Evolutionary conservation across 2,113 vertebrate genomes (phyloP).

Genomic region (Haemorhous mexicanus): DNA sequence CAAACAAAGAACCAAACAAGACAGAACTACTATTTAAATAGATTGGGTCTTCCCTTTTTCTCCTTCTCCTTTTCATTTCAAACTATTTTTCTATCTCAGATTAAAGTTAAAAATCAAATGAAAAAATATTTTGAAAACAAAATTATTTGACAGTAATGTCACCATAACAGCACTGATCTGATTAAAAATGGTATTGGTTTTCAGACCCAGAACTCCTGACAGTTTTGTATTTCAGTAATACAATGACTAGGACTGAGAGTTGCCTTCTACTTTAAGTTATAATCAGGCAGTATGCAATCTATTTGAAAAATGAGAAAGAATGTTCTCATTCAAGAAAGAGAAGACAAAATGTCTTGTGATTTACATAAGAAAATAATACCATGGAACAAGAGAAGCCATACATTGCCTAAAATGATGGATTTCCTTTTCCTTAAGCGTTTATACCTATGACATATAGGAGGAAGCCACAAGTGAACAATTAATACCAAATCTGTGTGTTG

Average conservation of each 20-base stretch:
- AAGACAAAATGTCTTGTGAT: not conserved
- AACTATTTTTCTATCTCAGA: not conserved
- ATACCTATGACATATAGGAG: not conserved
- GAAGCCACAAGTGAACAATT: not conserved
- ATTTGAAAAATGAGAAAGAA: not conserved
- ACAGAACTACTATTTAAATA: not conserved
- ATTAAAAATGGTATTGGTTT: not conserved
- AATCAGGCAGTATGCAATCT: not conserved
- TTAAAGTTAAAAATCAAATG: not conserved
- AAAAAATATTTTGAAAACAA: not conserved
- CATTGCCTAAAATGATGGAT: not conserved
- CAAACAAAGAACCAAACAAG: not conserved
- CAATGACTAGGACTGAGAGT: not conserved
- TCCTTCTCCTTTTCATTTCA: not conserved
- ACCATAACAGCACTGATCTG: not conserved
- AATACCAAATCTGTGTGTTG: not conserved
- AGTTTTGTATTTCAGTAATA: not conserved
- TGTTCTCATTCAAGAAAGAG: not conserved
- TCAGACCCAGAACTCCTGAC: not conserved
- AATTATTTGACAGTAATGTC: not conserved
- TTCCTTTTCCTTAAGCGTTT: not conserved
- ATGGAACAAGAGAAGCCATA: not conserved
- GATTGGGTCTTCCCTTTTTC: not conserved
- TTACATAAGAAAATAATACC: not conserved
- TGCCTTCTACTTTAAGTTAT: not conserved